Evolutionary conservation across 2,797 vertebrate species (phyloP).

Genomic region (Orientallactaga sibirica): DNA sequence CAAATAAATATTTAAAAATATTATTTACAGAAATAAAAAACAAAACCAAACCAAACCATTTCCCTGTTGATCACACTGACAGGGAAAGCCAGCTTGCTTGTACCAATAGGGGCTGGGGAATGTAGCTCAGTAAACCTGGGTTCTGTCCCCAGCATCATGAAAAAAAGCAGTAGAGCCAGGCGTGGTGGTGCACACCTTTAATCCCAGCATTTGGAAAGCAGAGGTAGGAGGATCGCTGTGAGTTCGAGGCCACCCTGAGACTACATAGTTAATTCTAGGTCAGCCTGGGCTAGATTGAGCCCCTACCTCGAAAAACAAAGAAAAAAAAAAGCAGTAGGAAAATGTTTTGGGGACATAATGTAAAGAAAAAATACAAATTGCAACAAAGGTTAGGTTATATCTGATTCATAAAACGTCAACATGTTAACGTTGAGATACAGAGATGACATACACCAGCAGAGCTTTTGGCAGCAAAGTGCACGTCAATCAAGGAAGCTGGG

Average conservation of each 20-base stretch:
- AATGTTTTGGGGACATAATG: background rate
- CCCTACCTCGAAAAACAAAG: no score
- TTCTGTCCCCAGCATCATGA: background rate
- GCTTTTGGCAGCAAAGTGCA: background rate
- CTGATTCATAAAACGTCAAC: background rate
- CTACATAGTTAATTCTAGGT: no score
- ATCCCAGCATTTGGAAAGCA: no score
- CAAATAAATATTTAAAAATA: no score
- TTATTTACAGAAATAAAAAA: background rate
- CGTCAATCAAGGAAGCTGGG: rapidly evolving
- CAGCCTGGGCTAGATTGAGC: no score
- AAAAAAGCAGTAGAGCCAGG: no score
- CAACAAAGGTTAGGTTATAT: background rate
- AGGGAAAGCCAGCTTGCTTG: no score
- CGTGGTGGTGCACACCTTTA: no score
- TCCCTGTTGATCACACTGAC: background rate
- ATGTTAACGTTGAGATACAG: rapidly evolving
- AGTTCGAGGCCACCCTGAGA: no score
- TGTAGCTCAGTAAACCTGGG: background rate
- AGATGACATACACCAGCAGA: rapidly evolving
- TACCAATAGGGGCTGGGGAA: no score
- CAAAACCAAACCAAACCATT: background rate
- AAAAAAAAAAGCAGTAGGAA: background rate
- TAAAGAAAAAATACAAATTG: background rate
- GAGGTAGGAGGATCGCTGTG: no score